Evolutionary conservation across 2,888 invertebrate genomes (phyloP).

Genomic region (Cheilosia vernalis): DNA sequence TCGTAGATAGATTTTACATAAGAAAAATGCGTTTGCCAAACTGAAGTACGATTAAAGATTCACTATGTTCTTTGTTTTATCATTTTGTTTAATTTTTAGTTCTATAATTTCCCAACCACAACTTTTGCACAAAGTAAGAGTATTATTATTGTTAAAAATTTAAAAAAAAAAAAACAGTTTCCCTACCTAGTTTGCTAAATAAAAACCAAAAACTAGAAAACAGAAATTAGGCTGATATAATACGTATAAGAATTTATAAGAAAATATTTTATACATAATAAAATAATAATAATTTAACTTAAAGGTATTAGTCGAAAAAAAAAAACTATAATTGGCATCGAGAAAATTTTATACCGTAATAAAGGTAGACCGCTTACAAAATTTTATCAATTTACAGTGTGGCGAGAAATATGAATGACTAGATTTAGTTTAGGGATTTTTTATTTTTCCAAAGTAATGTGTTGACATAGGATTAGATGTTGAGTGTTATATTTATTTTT

Average conservation of each 20-base stretch:
- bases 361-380: slow-evolving; percentile 46
- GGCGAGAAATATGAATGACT: slow-evolving; percentile 2
- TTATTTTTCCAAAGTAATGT: background rate
- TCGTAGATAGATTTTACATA: slow-evolving; percentile 69
- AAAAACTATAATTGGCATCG: slow-evolving; percentile 49
- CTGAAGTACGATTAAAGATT: slow-evolving; percentile 59
- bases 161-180: slow-evolving; percentile 10
- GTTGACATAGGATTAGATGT: too few species aligned
- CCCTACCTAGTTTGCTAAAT: slow-evolving; percentile 12
- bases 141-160: slow-evolving; percentile 43
- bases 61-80: slow-evolving; percentile 40
- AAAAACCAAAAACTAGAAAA: slow-evolving; percentile 24
- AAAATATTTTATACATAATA: slow-evolving; percentile 69
- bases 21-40: slow-evolving; percentile 69
- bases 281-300: slow-evolving; percentile 51
- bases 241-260: slow-evolving; percentile 70
- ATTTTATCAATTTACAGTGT: slow-evolving; percentile 42
- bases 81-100: slow-evolving; percentile 9
- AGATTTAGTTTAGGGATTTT: too few species aligned
- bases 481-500: too few species aligned
- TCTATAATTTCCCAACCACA: background rate
- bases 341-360: slow-evolving; percentile 14
- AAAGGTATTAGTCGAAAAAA: slow-evolving; percentile 35
- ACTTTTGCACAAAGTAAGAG: slow-evolving; percentile 54
- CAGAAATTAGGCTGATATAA: slow-evolving; percentile 67